Base-by-base conservation (phyloP, 1,140 invertebrate species). In the Pseudomyrmex cubaensis region DNA sequence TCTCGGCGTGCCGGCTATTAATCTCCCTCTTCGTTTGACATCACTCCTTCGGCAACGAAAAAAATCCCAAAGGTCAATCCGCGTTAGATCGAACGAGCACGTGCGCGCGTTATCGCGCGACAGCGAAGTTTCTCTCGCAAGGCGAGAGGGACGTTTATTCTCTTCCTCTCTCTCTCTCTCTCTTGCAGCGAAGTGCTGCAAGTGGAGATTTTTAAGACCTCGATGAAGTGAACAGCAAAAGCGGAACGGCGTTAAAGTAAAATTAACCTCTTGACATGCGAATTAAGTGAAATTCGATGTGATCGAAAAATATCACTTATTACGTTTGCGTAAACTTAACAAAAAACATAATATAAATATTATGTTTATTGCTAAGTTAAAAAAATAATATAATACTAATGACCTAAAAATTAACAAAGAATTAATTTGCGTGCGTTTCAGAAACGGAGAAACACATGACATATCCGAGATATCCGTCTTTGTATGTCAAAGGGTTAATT, bases 1-100 rank as follows among this genome's bases (percentile, higher is more conserved):
- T 83, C 72, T 76, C 64, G 82, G 73, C 85, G 86, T 48, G 80
- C 59, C 67, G 73, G 50, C 86, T 61, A 83, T 87, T 87, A 84
- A 61, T 52, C 64, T 50, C 66, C 66, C 66, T 35, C 35, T 35
- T 17, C 52, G 44, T 80, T 80, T 80, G 76, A 80, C 76, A 80
- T 72, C 54, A 44, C 35, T 72, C 66, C 54, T 72, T 72, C 35
- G 7, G 35, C 35, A 7, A 7, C 35, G 66, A 13, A 80, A 80
- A 80, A 72, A 80, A 80, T 80, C 4, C 56, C 46, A 72, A 80
- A 80, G 76, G 66, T 80, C 54, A 72, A 72, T 59, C 52, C 52
- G 64, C 66, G 76, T 35, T 25, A 25, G 44, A 59, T 78, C 64
- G 76, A 59, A 44, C 52, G 63, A 35, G 56, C 75, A 35, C 44